Conservation (phyloP, 1,140 invertebrate species). For the Chelonus insularis region DNA sequence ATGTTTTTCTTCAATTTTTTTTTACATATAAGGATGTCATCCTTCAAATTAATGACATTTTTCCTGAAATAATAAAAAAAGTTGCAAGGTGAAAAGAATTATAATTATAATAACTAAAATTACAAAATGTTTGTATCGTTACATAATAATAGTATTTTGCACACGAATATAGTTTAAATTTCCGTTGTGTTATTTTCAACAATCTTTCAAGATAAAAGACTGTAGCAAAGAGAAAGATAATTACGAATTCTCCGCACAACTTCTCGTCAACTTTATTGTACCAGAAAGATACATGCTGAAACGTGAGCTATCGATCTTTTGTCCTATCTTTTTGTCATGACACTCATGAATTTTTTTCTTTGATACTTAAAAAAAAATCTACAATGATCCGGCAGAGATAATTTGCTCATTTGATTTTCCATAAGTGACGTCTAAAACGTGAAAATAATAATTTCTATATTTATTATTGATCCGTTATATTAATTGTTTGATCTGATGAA, state of each 20-base stretch:
- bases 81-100: not conserved
- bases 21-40: not conserved
- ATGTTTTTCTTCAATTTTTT: too few relatives aligned
- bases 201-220: not conserved
- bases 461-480: too few relatives aligned
- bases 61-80: too few relatives aligned
- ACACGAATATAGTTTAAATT: not conserved
- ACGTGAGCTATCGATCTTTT: constrained; percentile 10
- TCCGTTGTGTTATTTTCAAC: not conserved
- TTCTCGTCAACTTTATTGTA: not conserved
- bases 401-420: constrained; percentile 4
- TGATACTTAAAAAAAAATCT: constrained; percentile 6
- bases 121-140: not conserved
- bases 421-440: not conserved
- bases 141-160: constrained; percentile 3
- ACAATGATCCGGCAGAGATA: constrained; percentile 7
- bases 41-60: not conserved
- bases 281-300: not conserved
- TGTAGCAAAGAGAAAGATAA: not conserved
- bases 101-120: too few relatives aligned
- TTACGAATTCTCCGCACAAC: not conserved
- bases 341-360: not conserved
- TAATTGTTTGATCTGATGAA: too few relatives aligned
- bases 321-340: constrained; percentile 1
- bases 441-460: not conserved